phyloP scores from a whole-genome alignment of 2,888 invertebrate species.

The Baccha elongata region DNA sequence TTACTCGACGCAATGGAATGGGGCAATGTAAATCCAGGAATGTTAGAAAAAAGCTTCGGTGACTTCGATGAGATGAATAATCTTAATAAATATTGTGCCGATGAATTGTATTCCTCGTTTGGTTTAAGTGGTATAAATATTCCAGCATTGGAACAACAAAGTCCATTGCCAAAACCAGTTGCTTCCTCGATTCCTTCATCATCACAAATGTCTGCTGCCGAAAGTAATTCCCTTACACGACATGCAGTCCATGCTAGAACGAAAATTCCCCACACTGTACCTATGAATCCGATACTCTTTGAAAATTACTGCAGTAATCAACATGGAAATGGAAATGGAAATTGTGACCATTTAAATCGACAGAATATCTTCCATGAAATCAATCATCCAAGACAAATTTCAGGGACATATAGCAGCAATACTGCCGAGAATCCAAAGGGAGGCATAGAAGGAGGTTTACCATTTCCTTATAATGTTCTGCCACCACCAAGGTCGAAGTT shows the following conservation, averaged over 20 bases:
- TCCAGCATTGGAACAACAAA: slow-evolving; percentile 75
- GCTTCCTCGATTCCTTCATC: slow-evolving; percentile 77
- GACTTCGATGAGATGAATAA: slow-evolving; percentile 77
- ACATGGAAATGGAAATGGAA: slow-evolving; percentile 80
- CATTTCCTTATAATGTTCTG: slow-evolving; percentile 83
- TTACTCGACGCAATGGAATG: slow-evolving; percentile 82
- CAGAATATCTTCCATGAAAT: slow-evolving; percentile 75
- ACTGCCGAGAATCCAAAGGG: slow-evolving; percentile 73
- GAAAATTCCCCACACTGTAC: slow-evolving; percentile 71
- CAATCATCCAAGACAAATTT: slow-evolving; percentile 76
- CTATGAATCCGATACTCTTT: slow-evolving; percentile 69
- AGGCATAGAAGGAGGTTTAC: slow-evolving; percentile 72
- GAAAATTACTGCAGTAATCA: slow-evolving; percentile 59
- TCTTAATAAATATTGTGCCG: slow-evolving; percentile 75
- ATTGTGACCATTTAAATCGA: slow-evolving; percentile 77
- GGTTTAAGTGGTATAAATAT: slow-evolving; percentile 76
- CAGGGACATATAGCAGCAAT: slow-evolving; percentile 75
- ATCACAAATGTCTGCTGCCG: slow-evolving; percentile 72
- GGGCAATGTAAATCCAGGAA: slow-evolving; percentile 53
- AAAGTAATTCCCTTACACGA: slow-evolving; percentile 77
- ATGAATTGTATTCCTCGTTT: slow-evolving; percentile 76
- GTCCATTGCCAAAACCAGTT: slow-evolving; percentile 53
- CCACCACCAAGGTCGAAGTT: slow-evolving; percentile 85
- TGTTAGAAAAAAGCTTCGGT: slow-evolving; percentile 80
- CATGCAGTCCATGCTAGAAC: slow-evolving; percentile 57